These are phyloP conservation scores for Orestias chungarensis DNA, from an alignment of 2,797 vertebrate genomes.

Conservation along the genomic window DNA sequence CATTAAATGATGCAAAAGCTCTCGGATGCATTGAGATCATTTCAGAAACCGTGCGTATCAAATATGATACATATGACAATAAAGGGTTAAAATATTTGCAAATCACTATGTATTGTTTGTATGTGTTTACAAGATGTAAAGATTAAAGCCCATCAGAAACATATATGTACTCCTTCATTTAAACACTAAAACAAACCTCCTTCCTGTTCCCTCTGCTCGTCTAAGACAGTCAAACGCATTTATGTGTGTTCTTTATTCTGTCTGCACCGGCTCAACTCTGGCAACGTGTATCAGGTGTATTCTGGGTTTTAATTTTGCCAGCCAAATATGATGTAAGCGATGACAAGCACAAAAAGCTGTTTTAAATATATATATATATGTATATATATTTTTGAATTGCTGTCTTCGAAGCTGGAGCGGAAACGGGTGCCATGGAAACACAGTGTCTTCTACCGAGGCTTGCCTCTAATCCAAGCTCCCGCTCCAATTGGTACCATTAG, in stretches of 20 bases:
- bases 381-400: constrained; percentile 2
- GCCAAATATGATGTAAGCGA: constrained; percentile 46
- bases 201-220: constrained; percentile 26
- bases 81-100: background rate
- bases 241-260: constrained; percentile 2
- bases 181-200: constrained; percentile 58
- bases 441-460: constrained; percentile 18
- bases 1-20: too few relatives aligned
- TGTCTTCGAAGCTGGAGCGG: constrained; percentile 38
- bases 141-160: constrained; percentile 43
- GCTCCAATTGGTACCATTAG: constrained; percentile 36
- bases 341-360: constrained; percentile 36
- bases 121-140: constrained; percentile 15
- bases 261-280: constrained; percentile 10
- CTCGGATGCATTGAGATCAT: too few relatives aligned
- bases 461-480: constrained; percentile 19
- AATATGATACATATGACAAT: too few relatives aligned
- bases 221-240: background rate
- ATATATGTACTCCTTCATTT: constrained; percentile 34
- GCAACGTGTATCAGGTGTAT: constrained; percentile 22
- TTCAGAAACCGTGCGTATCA: too few relatives aligned
- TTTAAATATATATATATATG: background rate
- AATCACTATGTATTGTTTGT: background rate
- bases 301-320: constrained; percentile 32
- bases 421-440: constrained; percentile 71